These are phyloP conservation scores for Antitype chi DNA, from an alignment of 2,888 invertebrate genomes.

Conservation along the genomic window DNA sequence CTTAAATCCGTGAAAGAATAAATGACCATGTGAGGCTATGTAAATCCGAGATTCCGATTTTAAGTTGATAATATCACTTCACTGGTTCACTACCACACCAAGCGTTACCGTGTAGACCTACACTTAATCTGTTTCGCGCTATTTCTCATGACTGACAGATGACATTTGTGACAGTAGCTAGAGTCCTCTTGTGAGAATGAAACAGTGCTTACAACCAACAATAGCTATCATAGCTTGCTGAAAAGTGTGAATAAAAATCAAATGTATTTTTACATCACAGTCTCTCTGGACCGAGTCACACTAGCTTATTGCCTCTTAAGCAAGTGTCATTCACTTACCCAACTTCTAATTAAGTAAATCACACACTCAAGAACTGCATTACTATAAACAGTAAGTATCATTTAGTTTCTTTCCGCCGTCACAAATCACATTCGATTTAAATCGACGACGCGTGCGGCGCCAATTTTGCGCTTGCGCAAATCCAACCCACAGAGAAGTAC, in stretches of 20 bases:
- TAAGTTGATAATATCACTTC: too few species aligned
- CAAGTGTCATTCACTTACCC: neutral
- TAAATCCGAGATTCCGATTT: too few species aligned
- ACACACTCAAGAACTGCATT: constrained; percentile 10
- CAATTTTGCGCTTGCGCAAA: constrained; percentile 59
- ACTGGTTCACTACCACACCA: too few species aligned
- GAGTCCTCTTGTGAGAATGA: too few species aligned
- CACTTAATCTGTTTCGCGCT: too few species aligned
- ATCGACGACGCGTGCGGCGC: constrained; percentile 38
- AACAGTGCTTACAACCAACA: too few species aligned
- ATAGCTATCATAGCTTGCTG: neutral
- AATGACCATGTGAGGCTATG: neutral
- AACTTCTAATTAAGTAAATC: neutral
- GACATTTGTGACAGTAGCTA: too few species aligned
- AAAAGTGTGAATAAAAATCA: neutral
- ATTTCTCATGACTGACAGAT: too few species aligned
- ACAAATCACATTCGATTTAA: constrained; percentile 46
- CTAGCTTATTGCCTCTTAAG: neutral
- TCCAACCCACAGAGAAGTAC: constrained; percentile 59
- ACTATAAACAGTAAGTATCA: constrained; percentile 16
- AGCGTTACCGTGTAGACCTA: too few species aligned
- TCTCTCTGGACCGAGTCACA: neutral
- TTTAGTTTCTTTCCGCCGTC: constrained; percentile 47
- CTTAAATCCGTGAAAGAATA: neutral
- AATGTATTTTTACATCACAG: neutral